Evolutionary conservation across 2,888 invertebrate genomes (phyloP).

Genomic region (Apodemia mormo): DNA sequence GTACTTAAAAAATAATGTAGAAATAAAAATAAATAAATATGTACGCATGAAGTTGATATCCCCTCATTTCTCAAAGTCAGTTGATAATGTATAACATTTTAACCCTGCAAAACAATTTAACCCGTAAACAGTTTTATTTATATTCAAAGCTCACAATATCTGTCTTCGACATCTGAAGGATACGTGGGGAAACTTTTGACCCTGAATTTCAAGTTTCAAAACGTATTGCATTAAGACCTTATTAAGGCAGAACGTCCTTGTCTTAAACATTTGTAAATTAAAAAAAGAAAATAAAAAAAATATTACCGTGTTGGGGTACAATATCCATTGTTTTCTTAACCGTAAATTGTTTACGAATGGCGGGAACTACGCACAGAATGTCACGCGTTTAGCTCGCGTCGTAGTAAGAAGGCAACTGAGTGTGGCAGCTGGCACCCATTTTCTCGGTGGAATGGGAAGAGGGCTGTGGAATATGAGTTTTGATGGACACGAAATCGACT

Average conservation of each 20-base stretch:
- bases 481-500: constrained; percentile 37
- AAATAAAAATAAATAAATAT: too few relatives aligned
- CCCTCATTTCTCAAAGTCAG: too few relatives aligned
- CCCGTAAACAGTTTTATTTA: constrained; percentile 8
- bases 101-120: background rate
- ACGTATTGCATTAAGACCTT: constrained; percentile 17
- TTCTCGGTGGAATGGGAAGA: constrained; percentile 38
- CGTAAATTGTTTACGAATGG: constrained; percentile 39
- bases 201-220: constrained; percentile 24
- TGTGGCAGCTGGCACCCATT: constrained; percentile 35
- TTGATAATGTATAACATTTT: background rate
- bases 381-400: constrained; percentile 37
- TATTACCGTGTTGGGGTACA: constrained; percentile 30
- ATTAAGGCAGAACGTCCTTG: background rate
- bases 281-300: constrained; percentile 24
- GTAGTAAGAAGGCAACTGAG: constrained; percentile 39
- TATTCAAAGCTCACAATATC: constrained; percentile 13
- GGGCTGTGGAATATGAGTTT: constrained; percentile 31
- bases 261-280: constrained; percentile 2
- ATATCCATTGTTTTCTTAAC: constrained; percentile 35
- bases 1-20: too few relatives aligned
- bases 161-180: constrained; percentile 22
- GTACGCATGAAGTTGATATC: too few relatives aligned
- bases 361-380: constrained; percentile 44
- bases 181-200: constrained; percentile 25